Evolutionary conservation across 64 coral and sea anemone species (phyloP).

Genomic region (Montipora foliosa): DNA sequence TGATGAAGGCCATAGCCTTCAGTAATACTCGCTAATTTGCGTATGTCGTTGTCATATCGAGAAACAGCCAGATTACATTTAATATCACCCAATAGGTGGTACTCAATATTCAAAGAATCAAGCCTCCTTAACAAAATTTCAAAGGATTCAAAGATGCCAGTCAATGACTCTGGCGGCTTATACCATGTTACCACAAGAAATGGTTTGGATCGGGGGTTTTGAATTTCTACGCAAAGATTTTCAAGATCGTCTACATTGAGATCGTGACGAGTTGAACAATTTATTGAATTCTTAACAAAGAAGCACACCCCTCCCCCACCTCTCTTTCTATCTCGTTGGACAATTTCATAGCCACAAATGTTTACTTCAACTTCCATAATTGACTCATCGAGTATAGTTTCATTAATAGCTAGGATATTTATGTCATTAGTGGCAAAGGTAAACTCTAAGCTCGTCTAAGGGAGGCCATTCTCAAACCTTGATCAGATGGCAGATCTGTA

Average conservation of each 20-base stretch:
- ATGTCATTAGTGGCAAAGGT: constrained; percentile 13
- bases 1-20: constrained; percentile 46
- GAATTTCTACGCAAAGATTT: constrained; percentile 2
- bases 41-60: constrained; percentile 26
- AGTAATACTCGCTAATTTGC: constrained; percentile 13
- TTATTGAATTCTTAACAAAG: not conserved
- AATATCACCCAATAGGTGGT: constrained; percentile 18
- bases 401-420: constrained; percentile 49
- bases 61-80: constrained; percentile 6
- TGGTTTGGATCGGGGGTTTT: not conserved
- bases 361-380: not conserved
- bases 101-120: constrained; percentile 41
- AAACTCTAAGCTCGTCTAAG: constrained; percentile 41
- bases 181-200: not conserved
- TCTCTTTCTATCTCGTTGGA: not conserved
- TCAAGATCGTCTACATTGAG: not conserved
- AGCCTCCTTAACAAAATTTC: constrained; percentile 18
- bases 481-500: not conserved
- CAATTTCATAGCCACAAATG: not conserved
- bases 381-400: constrained; percentile 27
- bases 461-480: not conserved
- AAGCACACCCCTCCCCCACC: not conserved
- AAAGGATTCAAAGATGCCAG: not conserved
- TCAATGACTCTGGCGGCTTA: not conserved
- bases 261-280: not conserved